A percentile compares a stretch with the other conserved stretches of the same genome.
Evolutionary conservation across 2,113 vertebrate species (phyloP).

Genomic region (Percopsis transmontana): DNA sequence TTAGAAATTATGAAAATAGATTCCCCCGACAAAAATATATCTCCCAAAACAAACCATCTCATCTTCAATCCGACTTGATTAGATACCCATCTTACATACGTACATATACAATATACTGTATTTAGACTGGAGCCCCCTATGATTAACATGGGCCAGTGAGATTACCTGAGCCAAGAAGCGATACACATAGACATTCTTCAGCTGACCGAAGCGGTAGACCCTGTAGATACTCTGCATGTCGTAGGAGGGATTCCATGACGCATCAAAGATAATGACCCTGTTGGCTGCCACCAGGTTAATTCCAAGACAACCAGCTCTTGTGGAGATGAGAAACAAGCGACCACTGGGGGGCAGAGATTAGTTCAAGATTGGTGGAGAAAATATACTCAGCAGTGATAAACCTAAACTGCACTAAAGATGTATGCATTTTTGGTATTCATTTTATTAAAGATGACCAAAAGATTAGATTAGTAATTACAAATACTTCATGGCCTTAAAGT

Average conservation of each 20-base stretch:
- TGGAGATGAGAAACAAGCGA: constrained; percentile 96
- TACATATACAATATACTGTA: too few relatives aligned
- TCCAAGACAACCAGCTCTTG: constrained; percentile 93
- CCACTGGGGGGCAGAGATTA: constrained; percentile 75
- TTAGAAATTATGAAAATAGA: background rate
- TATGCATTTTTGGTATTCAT: too few relatives aligned
- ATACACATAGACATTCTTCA: constrained; percentile 92
- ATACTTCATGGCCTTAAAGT: background rate
- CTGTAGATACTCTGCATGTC: constrained; percentile 98
- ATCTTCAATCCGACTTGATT: too few relatives aligned
- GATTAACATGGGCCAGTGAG: background rate
- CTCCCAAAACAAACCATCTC: too few relatives aligned
- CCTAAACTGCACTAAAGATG: too few relatives aligned
- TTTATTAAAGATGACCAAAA: too few relatives aligned
- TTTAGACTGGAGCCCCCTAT: too few relatives aligned
- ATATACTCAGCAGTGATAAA: too few relatives aligned
- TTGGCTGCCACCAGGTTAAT: constrained; percentile 96
- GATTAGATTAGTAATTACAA: too few relatives aligned
- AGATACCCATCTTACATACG: too few relatives aligned
- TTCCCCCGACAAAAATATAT: too few relatives aligned
- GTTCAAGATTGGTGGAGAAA: background rate
- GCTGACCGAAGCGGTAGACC: constrained; percentile 96
- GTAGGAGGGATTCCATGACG: constrained; percentile 96
- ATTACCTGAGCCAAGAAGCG: constrained; percentile 95
- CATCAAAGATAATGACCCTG: constrained; percentile 95